phyloP scores from a whole-genome alignment of 1,140 invertebrate genomes.

The Metaphire vulgaris region DNA sequence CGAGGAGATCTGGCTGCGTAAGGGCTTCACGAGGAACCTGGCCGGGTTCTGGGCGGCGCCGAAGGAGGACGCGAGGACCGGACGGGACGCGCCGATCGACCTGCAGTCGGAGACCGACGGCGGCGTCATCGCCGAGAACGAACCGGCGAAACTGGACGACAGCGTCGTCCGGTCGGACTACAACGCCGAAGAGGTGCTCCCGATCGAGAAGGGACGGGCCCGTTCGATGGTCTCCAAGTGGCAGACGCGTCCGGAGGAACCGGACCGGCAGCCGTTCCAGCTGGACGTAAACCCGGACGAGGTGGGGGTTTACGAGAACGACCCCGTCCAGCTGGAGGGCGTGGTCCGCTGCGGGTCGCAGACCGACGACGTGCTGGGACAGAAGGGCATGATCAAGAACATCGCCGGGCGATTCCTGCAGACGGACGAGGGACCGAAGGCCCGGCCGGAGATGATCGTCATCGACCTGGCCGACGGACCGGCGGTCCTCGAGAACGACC shows the following conservation, averaged over 20 bases:
- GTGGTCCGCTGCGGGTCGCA: conserved; percentile 4
- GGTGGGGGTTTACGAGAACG: conserved; percentile 23
- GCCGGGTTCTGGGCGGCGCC: background rate
- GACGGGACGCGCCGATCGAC: background rate
- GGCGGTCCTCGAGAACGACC: conserved; percentile 6
- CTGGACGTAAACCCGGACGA: conserved; percentile 6
- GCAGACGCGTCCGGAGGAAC: conserved; percentile 1
- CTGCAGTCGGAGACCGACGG: background rate
- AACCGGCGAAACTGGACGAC: background rate
- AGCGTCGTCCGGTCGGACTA: background rate
- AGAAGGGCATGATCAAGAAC: conserved; percentile 14
- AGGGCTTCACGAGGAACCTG: conserved; percentile 12
- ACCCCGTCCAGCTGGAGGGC: conserved; percentile 21
- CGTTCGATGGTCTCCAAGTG: conserved; percentile 1
- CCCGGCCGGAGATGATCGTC: background rate
- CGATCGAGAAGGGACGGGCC: conserved; percentile 10
- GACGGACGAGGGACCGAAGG: background rate
- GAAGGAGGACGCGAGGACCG: conserved; percentile 3
- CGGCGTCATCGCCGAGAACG: conserved; percentile 1
- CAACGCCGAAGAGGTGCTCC: background rate
- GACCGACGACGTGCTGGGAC: conserved; percentile 1
- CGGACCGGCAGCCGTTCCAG: background rate
- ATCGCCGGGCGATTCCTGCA: conserved; percentile 12
- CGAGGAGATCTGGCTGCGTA: background rate
- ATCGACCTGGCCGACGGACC: conserved; percentile 16